Evolutionary conservation across 2,888 invertebrate genomes (phyloP), one percentile per base, ranked within the genome.

Genomic region (Acrocera orbiculus): DNA sequence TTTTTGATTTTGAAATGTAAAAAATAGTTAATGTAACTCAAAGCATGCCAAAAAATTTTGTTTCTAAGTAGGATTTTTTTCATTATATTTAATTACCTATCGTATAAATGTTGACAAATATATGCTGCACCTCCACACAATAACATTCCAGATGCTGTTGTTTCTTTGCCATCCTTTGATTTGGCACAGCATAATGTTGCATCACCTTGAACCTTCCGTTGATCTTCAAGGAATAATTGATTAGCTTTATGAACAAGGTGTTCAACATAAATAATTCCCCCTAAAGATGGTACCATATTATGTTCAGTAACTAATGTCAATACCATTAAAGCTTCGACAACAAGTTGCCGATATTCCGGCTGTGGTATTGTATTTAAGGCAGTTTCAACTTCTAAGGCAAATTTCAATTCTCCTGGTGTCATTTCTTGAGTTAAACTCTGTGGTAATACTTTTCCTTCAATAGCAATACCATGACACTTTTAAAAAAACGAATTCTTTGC

Each of bases 401-500:
- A 98, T 63, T 98, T 98, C 47, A 96, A 62, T 63, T 98, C 98
- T 26, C 93, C 93, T 0, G 93, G 75, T 2, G 98, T 98, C 98
- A 98, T 98, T 73, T 96, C 96, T 64, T 90, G 89, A 0, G 95
- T 96, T 32, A 96, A 64, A 58, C 82, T 85, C 51, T 90, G 89
- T 34, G 83, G 85, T 15, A 98, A 63, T 16, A 87, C 69, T 54
- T 86, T 79, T 2, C 86, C 89, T 56, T 92, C 90, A 42, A 98
- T 90, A 7, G 82, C 76, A 34, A 96, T 63, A 3, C 93, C 95
- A 66, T 90, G 85, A 51, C 93, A 93, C 81, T 81, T 23, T n/a
- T 19, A 15, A 16, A 19, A 17, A 8, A 25, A 10, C 13, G 11
- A 20, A 24, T 2, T 24, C n/a, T 4, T 5, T 16, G 10, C 15